phyloP scores from a whole-genome alignment of 2,113 vertebrate genomes.

The Anolis sagrei region DNA sequence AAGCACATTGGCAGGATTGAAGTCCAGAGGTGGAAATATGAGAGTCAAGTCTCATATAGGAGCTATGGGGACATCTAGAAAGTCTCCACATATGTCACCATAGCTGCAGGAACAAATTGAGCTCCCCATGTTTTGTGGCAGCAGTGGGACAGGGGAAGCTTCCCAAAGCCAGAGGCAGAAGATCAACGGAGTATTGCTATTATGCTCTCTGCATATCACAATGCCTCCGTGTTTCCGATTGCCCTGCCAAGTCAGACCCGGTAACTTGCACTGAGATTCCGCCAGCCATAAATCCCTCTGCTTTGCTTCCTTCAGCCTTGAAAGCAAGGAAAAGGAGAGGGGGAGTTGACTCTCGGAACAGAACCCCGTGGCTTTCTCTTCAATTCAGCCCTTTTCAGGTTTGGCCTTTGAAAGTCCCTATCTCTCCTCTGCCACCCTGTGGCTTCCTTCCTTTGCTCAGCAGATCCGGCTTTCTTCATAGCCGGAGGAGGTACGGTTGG shows the following conservation, averaged over 20 bases:
- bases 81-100: too few relatives aligned
- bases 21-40: too few relatives aligned
- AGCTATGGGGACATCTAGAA: too few relatives aligned
- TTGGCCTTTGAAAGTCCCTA: background rate
- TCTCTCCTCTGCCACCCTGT: background rate
- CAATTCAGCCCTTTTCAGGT: background rate
- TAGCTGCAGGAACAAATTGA: too few relatives aligned
- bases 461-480: background rate
- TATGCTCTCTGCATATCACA: background rate
- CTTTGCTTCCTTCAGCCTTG: background rate
- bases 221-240: background rate
- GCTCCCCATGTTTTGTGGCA: too few relatives aligned
- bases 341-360: background rate
- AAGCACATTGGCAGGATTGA: too few relatives aligned
- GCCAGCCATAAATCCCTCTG: background rate
- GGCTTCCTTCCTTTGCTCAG: background rate
- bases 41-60: too few relatives aligned
- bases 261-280: background rate
- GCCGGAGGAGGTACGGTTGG: fast-evolving
- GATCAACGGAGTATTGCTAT: too few relatives aligned
- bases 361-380: background rate
- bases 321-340: background rate
- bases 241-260: background rate
- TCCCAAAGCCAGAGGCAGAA: too few relatives aligned
- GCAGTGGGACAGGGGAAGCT: too few relatives aligned